A percentile compares a stretch with the other conserved stretches of the same genome.
Evolutionary conservation across 1,140 invertebrate species (phyloP).

Genomic region (Hypothenemus hampei): DNA sequence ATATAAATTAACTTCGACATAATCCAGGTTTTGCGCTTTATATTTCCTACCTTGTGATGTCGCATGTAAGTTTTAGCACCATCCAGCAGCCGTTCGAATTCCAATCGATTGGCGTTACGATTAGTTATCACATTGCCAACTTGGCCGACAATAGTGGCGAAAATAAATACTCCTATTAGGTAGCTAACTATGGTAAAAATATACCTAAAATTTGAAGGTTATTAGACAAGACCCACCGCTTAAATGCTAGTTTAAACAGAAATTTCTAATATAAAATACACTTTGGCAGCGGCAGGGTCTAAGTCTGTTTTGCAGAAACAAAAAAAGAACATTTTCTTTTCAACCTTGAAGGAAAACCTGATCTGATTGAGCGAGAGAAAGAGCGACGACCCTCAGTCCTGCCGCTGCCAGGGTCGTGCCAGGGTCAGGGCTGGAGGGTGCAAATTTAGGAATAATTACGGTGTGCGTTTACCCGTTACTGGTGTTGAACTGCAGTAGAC

Average conservation of each 20-base stretch:
- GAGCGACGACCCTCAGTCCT: constrained; percentile 40
- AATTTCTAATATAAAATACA: not conserved
- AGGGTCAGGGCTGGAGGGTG: constrained; percentile 22
- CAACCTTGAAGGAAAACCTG: not conserved
- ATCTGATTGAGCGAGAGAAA: not conserved
- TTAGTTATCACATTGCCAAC: constrained; percentile 97
- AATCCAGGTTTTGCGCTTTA: not conserved
- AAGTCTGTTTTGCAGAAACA: constrained; percentile 49
- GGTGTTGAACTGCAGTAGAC: constrained; percentile 81
- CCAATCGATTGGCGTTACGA: constrained; percentile 91
- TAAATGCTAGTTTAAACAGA: not conserved
- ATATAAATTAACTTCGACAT: not conserved
- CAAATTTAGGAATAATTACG: constrained; percentile 10
- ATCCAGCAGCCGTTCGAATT: constrained; percentile 91
- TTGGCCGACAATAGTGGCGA: constrained; percentile 97
- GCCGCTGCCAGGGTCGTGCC: constrained; percentile 36
- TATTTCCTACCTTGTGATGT: constrained; percentile 72
- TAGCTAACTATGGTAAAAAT: constrained; percentile 96
- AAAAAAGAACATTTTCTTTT: not conserved
- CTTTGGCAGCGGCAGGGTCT: constrained; percentile 52
- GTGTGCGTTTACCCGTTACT: constrained; percentile 70
- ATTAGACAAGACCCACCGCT: constrained; percentile 12
- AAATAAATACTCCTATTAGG: constrained; percentile 95
- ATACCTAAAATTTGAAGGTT: constrained; percentile 65
- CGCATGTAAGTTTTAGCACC: constrained; percentile 96